A percentile compares a stretch with the other conserved stretches of the same genome.
Conservation (phyloP, 2,888 invertebrate species). For the Synergus gifuensis region DNA sequence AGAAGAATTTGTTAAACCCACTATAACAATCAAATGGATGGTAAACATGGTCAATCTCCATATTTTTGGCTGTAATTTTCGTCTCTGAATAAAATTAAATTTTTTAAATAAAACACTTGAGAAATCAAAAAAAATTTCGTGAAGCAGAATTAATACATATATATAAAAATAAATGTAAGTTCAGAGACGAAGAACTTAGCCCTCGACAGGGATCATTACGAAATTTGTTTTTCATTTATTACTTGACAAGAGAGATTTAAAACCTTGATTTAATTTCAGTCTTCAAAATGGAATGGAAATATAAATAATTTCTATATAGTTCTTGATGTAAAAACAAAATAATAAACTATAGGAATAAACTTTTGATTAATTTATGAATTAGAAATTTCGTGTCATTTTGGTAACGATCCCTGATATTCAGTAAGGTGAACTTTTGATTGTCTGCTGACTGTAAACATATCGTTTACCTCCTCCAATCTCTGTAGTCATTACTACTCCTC, state of each 20-base stretch:
- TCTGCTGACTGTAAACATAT: conserved; percentile 45
- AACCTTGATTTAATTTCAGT: neutral
- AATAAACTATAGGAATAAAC: too few relatives aligned
- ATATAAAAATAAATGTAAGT: neutral
- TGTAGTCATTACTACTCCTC: conserved; percentile 62
- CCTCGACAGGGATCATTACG: neutral
- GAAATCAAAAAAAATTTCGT: too few relatives aligned
- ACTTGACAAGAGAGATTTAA: neutral
- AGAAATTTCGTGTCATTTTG: too few relatives aligned
- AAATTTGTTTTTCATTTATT: neutral
- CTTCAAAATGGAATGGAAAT: neutral
- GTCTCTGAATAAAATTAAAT: neutral
- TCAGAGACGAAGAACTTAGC: neutral
- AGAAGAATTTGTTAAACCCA: neutral
- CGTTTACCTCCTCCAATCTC: conserved; percentile 70
- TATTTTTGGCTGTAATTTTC: neutral
- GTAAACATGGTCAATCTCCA: neutral
- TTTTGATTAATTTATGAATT: neutral
- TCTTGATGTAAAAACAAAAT: neutral
- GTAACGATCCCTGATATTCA: conserved; percentile 4
- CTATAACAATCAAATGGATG: neutral
- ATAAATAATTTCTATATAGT: neutral
- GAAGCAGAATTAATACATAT: neutral
- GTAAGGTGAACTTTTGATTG: conserved; percentile 24
- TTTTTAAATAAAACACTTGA: too few relatives aligned